phyloP scores from a whole-genome alignment of 2,888 invertebrate species.

The Sceliomorpha sp. region DNA sequence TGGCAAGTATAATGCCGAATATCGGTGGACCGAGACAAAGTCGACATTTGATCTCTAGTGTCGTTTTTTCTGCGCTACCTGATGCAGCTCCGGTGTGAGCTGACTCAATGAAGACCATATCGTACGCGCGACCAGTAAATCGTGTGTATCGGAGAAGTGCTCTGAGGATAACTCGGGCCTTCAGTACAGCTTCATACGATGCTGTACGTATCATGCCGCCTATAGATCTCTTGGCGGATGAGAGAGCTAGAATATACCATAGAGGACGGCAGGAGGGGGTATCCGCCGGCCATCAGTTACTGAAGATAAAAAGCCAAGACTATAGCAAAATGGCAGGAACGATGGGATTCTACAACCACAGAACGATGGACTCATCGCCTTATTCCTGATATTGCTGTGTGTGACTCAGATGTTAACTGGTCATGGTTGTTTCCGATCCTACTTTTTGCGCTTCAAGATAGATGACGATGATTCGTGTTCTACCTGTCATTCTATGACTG shows the following conservation, averaged over 20 bases:
- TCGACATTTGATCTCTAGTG: slow-evolving; percentile 16
- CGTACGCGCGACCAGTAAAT: not conserved
- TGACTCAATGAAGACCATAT: not conserved
- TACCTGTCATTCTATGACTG: slow-evolving; percentile 12
- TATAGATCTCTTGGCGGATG: slow-evolving; percentile 3
- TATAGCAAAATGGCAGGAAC: slow-evolving; percentile 20
- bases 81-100: slow-evolving; percentile 22
- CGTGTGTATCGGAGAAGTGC: not conserved
- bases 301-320: not conserved
- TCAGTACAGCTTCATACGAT: not conserved
- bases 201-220: slow-evolving; percentile 5
- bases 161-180: slow-evolving; percentile 2
- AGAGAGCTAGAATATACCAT: slow-evolving; percentile 1
- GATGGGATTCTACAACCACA: slow-evolving; percentile 18
- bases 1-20: slow-evolving; percentile 8
- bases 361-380: slow-evolving; percentile 25
- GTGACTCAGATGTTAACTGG: slow-evolving; percentile 13
- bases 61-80: slow-evolving; percentile 20
- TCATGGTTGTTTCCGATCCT: slow-evolving; percentile 12
- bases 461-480: slow-evolving; percentile 28
- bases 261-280: slow-evolving; percentile 1
- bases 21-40: slow-evolving; percentile 3
- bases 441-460: slow-evolving; percentile 10
- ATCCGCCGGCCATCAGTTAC: not conserved
- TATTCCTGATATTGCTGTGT: slow-evolving; percentile 3